Evolutionary conservation across 2,888 invertebrate genomes (phyloP), one percentile per base, ranked within the genome.

Genomic region (Neocrepidodera transversa): DNA sequence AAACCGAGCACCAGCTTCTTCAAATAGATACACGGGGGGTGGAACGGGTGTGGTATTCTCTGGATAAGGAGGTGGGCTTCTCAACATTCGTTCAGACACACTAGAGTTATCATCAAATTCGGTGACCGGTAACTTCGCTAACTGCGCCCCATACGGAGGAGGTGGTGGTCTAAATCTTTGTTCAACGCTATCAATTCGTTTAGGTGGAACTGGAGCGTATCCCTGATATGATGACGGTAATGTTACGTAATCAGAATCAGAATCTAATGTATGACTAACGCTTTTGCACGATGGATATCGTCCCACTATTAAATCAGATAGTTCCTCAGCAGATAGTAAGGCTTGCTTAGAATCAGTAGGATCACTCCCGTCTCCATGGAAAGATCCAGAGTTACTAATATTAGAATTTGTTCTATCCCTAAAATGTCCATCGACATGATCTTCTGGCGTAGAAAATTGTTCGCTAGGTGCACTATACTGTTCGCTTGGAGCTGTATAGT

Each of bases 211-310:
- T 11, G 90, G 90, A 1, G 88, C 77, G 52, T 81, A 82, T 5
- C 77, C 76, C 65, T 79, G 78, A 64, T 79, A 80, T 4, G 76
- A 75, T 6, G 79, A 78, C 1, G 88, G 87, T 73, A 93, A 81
- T 60, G 93, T 91, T 1, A 94, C 94, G 75, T 95, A 95, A 77
- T 95, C 94, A 20, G 92, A 93, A 71, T 93, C 92, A 0, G 94
- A 93, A 76, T 94, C 93, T 71, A 94, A 83, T 0, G 92, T 93
- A 67, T 89, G 88, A 71, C 93, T 92, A 35, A 93, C 90, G 1
- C 92, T 91, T 73, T 91, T 91, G 16, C 87, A 81, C 0, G 86
- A 85, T 1, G 88, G 93, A 80, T 92, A 93, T 13, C 88, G 86
- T 0, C 92, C 92, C 1, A 93, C 93, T 55, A 93, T 93, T 59